phyloP scores from a whole-genome alignment of 2,113 vertebrate genomes.

The Calypte anna region DNA sequence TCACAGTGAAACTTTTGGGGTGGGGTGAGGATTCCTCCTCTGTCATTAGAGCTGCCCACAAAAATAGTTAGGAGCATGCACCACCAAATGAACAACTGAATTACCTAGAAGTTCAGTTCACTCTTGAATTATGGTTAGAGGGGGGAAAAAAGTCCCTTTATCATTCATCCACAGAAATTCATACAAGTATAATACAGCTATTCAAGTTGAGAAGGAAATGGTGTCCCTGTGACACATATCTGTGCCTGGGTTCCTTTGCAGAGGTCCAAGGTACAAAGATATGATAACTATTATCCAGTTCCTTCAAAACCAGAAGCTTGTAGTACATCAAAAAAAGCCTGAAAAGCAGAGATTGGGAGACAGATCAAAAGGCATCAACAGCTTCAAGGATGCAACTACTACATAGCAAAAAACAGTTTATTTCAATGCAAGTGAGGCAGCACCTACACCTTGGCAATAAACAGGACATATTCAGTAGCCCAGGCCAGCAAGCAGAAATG shows the following conservation, averaged over 20 bases:
- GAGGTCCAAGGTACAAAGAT: not conserved
- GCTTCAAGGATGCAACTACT: not conserved
- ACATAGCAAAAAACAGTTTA: not conserved
- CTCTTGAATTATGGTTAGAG: constrained; percentile 38
- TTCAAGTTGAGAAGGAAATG: not conserved
- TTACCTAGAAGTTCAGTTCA: constrained; percentile 34
- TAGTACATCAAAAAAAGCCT: constrained; percentile 5
- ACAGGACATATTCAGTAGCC: not conserved
- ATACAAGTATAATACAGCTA: not conserved
- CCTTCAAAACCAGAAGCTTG: not conserved
- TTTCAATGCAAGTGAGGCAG: not conserved
- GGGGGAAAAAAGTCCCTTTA: not conserved
- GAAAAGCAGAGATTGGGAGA: not conserved
- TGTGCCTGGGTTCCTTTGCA: not conserved
- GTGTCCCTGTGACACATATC: not conserved
- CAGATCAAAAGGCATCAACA: not conserved
- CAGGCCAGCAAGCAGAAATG: not conserved
- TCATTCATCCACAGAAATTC: not conserved
- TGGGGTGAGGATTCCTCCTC: not conserved
- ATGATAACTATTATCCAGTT: not conserved
- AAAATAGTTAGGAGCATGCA: not conserved
- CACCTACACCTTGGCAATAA: accelerated
- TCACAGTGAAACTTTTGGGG: not conserved
- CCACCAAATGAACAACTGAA: not conserved
- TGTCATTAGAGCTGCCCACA: constrained; percentile 2